Evolutionary conservation across 1,140 invertebrate genomes (phyloP).

Genomic region (Drosophila navojoa): DNA sequence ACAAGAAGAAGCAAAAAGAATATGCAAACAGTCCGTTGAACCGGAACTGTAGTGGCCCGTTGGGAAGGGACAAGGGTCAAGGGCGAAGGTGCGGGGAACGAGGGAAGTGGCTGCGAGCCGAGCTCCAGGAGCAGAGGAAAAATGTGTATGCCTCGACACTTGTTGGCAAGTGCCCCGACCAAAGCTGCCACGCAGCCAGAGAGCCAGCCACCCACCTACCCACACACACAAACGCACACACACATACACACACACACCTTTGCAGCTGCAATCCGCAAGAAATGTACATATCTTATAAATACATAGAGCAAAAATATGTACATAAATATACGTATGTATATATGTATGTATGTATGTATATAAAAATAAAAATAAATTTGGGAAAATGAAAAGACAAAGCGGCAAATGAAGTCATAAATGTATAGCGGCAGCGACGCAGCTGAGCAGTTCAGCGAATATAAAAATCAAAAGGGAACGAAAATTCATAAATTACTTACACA

Average conservation of each 20-base stretch:
- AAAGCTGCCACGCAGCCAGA: not conserved
- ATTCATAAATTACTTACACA: constrained; percentile 9
- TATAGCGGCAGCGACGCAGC: not conserved
- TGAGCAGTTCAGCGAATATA: not conserved
- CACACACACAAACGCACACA: not conserved
- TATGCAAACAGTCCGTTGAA: constrained; percentile 52
- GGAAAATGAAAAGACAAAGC: constrained; percentile 13
- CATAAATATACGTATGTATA: not conserved
- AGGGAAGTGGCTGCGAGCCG: not conserved
- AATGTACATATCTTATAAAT: constrained; percentile 34
- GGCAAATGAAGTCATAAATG: constrained; percentile 21
- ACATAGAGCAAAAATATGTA: not conserved
- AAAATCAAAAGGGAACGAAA: constrained; percentile 1
- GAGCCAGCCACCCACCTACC: not conserved
- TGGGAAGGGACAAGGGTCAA: not conserved
- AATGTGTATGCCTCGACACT: constrained; percentile 29
- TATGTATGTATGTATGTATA: not conserved
- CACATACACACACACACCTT: not conserved
- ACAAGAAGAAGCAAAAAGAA: constrained; percentile 13
- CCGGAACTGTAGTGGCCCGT: constrained; percentile 19
- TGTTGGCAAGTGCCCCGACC: constrained; percentile 17
- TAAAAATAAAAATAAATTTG: constrained; percentile 10
- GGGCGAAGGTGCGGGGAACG: not conserved
- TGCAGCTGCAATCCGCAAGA: constrained; percentile 8
- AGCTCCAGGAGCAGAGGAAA: constrained; percentile 11